A percentile compares a stretch with the other conserved stretches of the same genome.
These are phyloP conservation scores for Athrips mouffetella DNA, from an alignment of 2,888 invertebrate species.

Conservation along the genomic window DNA sequence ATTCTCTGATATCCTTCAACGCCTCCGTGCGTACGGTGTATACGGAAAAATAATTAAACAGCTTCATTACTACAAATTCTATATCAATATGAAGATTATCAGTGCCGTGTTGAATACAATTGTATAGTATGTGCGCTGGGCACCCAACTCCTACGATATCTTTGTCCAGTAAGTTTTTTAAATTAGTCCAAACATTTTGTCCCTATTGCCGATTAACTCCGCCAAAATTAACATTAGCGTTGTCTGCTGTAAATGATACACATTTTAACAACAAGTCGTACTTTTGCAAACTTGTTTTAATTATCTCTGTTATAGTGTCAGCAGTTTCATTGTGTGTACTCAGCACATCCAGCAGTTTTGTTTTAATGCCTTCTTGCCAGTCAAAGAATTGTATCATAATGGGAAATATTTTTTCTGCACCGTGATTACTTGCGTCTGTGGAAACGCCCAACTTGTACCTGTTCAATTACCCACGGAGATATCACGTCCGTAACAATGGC, in stretches of 20 bases:
- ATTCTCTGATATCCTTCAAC: slow-evolving; percentile 23
- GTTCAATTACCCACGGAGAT: slow-evolving; percentile 18
- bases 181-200: slow-evolving; percentile 28
- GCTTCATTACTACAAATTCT: slow-evolving; percentile 21
- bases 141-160: slow-evolving; percentile 31
- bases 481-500: slow-evolving; percentile 23
- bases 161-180: slow-evolving; percentile 25
- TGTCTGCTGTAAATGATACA: slow-evolving; percentile 34
- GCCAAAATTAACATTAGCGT: slow-evolving; percentile 41
- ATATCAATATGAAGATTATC: slow-evolving; percentile 21
- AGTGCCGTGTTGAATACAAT: slow-evolving; percentile 26
- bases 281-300: slow-evolving; percentile 25
- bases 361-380: slow-evolving; percentile 21
- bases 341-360: slow-evolving; percentile 21
- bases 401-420: slow-evolving; percentile 25
- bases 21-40: slow-evolving; percentile 28
- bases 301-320: slow-evolving; percentile 27
- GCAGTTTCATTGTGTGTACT: slow-evolving; percentile 15
- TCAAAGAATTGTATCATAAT: slow-evolving; percentile 27
- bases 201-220: slow-evolving; percentile 23
- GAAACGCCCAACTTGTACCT: slow-evolving; percentile 22
- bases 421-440: slow-evolving; percentile 28
- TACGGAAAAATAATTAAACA: slow-evolving; percentile 27
- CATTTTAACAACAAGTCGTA: slow-evolving; percentile 26
- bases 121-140: slow-evolving; percentile 31